Evolutionary conservation across 2,888 invertebrate species (phyloP), one percentile per base, ranked within the genome.

Genomic region (Dynastes grantii): DNA sequence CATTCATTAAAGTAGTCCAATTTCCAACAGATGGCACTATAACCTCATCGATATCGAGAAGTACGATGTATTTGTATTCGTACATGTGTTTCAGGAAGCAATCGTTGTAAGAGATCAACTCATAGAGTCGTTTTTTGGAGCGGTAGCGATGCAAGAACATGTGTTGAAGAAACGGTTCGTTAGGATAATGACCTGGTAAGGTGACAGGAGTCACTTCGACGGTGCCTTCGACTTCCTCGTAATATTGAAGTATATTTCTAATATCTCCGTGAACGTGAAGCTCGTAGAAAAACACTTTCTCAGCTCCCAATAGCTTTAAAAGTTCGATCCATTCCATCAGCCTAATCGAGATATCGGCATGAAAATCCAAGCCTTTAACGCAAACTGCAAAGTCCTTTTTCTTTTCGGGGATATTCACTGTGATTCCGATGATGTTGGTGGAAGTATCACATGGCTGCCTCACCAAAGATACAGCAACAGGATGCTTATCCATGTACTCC

Each of bases 321-420:
- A 96, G 90, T 87, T 97, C 97, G 84, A 97, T 94, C 97, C 97
- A 98, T 88, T 98, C 97, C 68, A 96, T 93, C 29, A 97, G 90
- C 0, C 96, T 92, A 22, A 95, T 94, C 5, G 96, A 96, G 2
- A 96, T 89, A 88, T 97, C 97, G 84, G 95, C 95, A 88, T 96
- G 94, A 85, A 97, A 97, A 88, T 97, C 96, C 73, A 98, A 90
- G 0, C 97, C 97, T 87, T 97, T 97, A 22, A 97, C 96, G 87
- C 97, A 97, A 2, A 97, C 96, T 1, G 96, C 96, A 86, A 97
- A 96, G 11, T 94, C 93, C 65, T 89, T 88, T 84, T 92, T 93
- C 68, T 89, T 88, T 2, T 89, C 90, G 0, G 95, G 95, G 71
- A 92, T 92, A 86, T 94, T 93, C 88, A 94, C 93, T 83, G 95